Base-by-base conservation (phyloP, 2,113 vertebrate species). In the Rhineura floridana region DNA sequence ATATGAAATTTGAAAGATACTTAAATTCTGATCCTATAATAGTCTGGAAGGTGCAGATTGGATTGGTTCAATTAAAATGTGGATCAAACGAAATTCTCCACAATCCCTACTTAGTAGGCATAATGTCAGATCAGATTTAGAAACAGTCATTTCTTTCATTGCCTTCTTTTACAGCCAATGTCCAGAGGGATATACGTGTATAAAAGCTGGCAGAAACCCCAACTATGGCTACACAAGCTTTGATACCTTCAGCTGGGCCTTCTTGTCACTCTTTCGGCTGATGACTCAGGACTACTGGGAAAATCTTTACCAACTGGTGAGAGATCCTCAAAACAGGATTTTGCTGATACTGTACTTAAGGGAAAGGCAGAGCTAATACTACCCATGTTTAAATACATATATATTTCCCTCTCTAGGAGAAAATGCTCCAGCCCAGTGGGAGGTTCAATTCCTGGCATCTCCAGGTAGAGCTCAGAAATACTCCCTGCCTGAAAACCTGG, bases 211-310 rank as follows among this genome's bases (percentile, higher is more conserved):
- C 85, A 90, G 0, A 63, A 99, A 99, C 84, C 99, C 99, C 0
- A 96, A 99, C 94, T 99, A 98, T 84, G 97, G 96, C 76, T 99
- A 99, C 89, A 99, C 99, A 3, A 99, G 98, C 87, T 99, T 99
- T 95, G 99, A 99, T 92, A 97, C 97, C 1, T 99, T 99, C 90
- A 97, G 97, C 48, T 99, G 99, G 99, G 98, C 99, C 52, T 99
- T 99, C 93, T 97, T 99, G 87, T 97, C 99, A 4, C 96, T 99
- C 39, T 99, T 99, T 91, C 95, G 99, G 69, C 96, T 99, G 80
- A 99, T 99, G 98, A 99, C 99, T 76, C 99, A 99, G 77, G 99
- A 99, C 92, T 98, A 83, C 86, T 99, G 99, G 99, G 99, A 99
- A 96, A 97, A 97, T 85, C 98, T 99, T 90, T 99, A 99, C 94